A percentile compares a stretch with the other conserved stretches of the same genome.
These are phyloP conservation scores for Pristionchus exspectatus DNA, from an alignment of 2,888 invertebrate genomes.

Conservation along the genomic window DNA sequence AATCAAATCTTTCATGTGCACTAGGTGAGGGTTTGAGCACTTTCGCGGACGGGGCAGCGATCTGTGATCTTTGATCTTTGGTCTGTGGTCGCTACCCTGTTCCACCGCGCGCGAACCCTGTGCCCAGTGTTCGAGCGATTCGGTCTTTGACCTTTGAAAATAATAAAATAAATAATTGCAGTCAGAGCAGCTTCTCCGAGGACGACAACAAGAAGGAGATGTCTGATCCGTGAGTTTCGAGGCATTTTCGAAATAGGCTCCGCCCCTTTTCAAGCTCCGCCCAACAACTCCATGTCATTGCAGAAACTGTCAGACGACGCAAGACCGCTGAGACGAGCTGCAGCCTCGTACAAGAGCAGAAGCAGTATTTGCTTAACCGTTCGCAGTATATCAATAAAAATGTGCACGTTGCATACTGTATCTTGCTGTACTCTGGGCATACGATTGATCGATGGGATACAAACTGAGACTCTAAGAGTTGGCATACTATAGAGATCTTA, in stretches of 20 bases:
- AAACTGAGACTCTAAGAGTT: too few species aligned
- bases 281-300: not conserved
- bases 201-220: conserved; percentile 49
- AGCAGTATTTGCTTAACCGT: conserved; percentile 18
- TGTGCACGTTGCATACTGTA: conserved; percentile 43
- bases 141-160: too few species aligned
- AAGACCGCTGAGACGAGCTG: not conserved
- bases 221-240: conserved; percentile 42
- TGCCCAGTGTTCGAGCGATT: too few species aligned
- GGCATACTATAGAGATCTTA: too few species aligned
- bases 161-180: too few species aligned
- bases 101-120: too few species aligned
- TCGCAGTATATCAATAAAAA: conserved; percentile 44
- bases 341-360: not conserved
- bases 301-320: conserved; percentile 42
- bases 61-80: not conserved
- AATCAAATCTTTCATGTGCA: not conserved
- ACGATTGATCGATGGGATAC: too few species aligned
- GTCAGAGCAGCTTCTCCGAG: not conserved
- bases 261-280: not conserved
- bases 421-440: too few species aligned
- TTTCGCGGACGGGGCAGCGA: not conserved
- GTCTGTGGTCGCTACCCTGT: not conserved
- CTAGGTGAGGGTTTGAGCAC: conserved; percentile 30
- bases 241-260: conserved; percentile 13